Evolutionary conservation across 2,888 invertebrate species (phyloP).

Genomic region (Acleris literana): DNA sequence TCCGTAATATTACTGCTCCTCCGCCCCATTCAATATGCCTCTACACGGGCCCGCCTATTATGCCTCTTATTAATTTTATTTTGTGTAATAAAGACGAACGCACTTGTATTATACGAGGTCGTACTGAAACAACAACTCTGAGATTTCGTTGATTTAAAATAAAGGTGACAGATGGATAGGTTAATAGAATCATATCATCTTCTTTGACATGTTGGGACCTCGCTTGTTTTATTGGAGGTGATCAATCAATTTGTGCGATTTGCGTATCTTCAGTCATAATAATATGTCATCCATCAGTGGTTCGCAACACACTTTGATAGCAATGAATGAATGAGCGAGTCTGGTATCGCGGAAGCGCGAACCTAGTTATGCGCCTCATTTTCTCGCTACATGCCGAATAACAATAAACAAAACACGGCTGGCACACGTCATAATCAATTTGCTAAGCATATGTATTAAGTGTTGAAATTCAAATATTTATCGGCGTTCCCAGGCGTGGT

Average conservation of each 20-base stretch:
- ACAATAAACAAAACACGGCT: conserved; percentile 55
- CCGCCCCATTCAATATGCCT: conserved; percentile 57
- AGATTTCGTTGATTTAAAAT: conserved; percentile 9
- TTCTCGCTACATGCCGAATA: conserved; percentile 10
- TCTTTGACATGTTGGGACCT: not conserved
- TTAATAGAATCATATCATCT: conserved; percentile 7
- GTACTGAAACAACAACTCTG: not conserved
- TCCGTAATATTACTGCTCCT: conserved; percentile 62
- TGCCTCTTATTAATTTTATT: conserved; percentile 41
- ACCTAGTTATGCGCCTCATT: not conserved
- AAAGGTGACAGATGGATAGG: conserved; percentile 11
- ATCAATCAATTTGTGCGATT: conserved; percentile 28
- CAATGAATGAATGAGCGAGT: conserved; percentile 19
- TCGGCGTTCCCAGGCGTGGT: conserved; percentile 78
- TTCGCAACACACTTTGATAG: conserved; percentile 20
- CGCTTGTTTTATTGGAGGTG: conserved; percentile 3
- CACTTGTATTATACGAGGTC: not conserved
- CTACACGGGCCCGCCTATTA: conserved; percentile 49
- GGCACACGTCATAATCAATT: conserved; percentile 73
- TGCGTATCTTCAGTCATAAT: conserved; percentile 9
- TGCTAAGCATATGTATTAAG: conserved; percentile 81
- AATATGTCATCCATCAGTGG: conserved; percentile 13
- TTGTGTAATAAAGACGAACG: conserved; percentile 3
- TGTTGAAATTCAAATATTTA: conserved; percentile 83
- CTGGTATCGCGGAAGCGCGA: not conserved